These are phyloP conservation scores for Teleogryllus occipitalis DNA, from an alignment of 1,140 invertebrate genomes.

Conservation along the genomic window DNA sequence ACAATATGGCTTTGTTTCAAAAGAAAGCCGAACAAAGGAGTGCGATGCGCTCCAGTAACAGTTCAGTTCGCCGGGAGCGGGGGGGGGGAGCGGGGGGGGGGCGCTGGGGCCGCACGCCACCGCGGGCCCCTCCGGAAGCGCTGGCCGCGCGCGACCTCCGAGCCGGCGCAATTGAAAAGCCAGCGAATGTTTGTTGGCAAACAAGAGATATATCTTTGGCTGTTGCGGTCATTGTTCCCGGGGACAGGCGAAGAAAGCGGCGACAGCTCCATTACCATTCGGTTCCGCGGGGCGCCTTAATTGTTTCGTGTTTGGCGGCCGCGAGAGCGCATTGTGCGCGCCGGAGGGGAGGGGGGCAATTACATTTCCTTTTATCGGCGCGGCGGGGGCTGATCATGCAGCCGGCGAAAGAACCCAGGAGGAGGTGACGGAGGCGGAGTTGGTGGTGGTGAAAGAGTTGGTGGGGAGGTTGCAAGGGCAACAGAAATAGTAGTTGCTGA, in stretches of 20 bases:
- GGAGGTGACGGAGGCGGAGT: too few species aligned
- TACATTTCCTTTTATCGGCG: slow-evolving; percentile 1
- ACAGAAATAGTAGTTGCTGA: too few species aligned
- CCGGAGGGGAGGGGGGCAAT: not conserved
- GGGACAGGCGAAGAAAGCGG: not conserved
- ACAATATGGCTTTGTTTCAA: too few species aligned
- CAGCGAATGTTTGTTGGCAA: not conserved
- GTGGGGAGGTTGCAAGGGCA: too few species aligned
- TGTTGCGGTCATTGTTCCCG: not conserved
- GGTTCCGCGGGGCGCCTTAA: not conserved
- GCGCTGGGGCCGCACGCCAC: too few species aligned
- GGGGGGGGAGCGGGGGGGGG: too few species aligned
- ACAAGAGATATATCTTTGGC: not conserved
- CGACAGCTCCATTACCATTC: slow-evolving; percentile 3
- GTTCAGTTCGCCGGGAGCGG: too few species aligned
- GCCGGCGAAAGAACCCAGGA: not conserved
- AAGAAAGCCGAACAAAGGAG: too few species aligned
- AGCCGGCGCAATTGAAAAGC: too few species aligned
- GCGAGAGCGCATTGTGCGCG: not conserved
- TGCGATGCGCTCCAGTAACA: too few species aligned
- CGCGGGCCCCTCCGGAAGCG: not conserved
- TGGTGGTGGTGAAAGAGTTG: too few species aligned
- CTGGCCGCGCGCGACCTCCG: too few species aligned
- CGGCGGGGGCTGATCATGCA: not conserved
- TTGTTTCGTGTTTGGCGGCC: not conserved